Conservation (phyloP, 2,888 invertebrate genomes). For the Zootermopsis nevadensis region DNA sequence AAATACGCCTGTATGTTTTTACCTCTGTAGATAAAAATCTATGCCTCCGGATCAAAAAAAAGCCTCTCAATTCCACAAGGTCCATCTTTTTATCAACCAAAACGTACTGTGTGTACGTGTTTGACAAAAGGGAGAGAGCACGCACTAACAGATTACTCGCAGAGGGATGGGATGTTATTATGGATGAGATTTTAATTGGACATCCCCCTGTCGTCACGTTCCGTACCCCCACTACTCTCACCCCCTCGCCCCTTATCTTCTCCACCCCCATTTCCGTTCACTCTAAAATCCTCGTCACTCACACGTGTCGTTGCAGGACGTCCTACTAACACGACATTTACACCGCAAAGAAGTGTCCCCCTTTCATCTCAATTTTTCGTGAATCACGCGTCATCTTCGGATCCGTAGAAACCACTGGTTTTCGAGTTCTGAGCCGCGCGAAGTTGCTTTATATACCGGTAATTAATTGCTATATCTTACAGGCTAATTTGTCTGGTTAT, state of each 20-base stretch:
- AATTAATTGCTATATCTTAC: no score
- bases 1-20: no score
- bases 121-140: not conserved
- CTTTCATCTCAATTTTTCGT: no score
- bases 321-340: not conserved
- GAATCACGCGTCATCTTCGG: no score
- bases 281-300: not conserved
- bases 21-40: no score
- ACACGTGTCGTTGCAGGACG: not conserved
- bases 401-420: no score
- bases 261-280: conserved; percentile 16
- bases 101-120: not conserved
- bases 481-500: no score
- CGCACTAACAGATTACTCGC: conserved; percentile 30
- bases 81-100: no score
- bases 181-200: conserved; percentile 47
- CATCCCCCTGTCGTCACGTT: conserved; percentile 22
- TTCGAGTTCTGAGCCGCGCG: no score
- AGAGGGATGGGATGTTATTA: conserved; percentile 37
- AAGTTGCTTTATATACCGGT: no score
- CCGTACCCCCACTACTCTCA: not conserved
- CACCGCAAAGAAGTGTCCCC: not conserved
- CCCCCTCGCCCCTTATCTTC: not conserved
- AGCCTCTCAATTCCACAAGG: no score
- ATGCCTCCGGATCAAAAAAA: no score